Evolutionary conservation across 2,113 vertebrate species (phyloP).

Genomic region (Rutilus rutilus): DNA sequence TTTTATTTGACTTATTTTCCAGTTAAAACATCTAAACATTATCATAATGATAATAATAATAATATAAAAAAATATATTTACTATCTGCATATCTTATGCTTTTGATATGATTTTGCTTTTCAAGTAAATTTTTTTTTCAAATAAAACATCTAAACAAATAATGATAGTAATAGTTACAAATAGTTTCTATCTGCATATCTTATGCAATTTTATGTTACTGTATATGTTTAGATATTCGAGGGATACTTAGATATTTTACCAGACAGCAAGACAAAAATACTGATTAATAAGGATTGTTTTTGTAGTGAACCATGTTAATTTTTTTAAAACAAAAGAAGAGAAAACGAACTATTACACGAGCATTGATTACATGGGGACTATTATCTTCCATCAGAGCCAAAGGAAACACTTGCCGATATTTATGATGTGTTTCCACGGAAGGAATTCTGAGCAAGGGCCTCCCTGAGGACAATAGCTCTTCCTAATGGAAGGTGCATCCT

Average conservation of each 20-base stretch:
- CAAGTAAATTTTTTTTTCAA: neutral
- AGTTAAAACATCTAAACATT: neutral
- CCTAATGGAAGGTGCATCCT: constrained; percentile 43
- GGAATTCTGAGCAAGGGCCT: constrained; percentile 46
- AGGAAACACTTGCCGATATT: constrained; percentile 52
- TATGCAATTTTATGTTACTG: neutral
- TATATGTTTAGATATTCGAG: neutral
- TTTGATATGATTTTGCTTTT: too few relatives aligned
- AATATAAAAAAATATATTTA: neutral
- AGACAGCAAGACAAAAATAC: neutral
- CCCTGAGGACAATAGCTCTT: constrained; percentile 53
- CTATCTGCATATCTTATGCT: too few relatives aligned
- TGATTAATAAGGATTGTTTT: neutral
- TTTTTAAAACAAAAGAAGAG: constrained; percentile 23
- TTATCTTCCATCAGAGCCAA: constrained; percentile 50
- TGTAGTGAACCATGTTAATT: neutral
- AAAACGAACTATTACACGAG: constrained; percentile 38
- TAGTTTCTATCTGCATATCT: neutral
- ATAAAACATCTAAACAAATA: neutral
- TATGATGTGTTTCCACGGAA: constrained; percentile 56
- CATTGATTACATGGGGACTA: constrained; percentile 41
- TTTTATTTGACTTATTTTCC: neutral
- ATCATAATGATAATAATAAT: neutral
- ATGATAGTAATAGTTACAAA: neutral
- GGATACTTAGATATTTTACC: neutral